Percentiles rank a stretch among this genome's conserved stretches.
These are phyloP conservation scores for Orthosia incerta DNA, from an alignment of 2,888 invertebrate species.

Conservation along the genomic window DNA sequence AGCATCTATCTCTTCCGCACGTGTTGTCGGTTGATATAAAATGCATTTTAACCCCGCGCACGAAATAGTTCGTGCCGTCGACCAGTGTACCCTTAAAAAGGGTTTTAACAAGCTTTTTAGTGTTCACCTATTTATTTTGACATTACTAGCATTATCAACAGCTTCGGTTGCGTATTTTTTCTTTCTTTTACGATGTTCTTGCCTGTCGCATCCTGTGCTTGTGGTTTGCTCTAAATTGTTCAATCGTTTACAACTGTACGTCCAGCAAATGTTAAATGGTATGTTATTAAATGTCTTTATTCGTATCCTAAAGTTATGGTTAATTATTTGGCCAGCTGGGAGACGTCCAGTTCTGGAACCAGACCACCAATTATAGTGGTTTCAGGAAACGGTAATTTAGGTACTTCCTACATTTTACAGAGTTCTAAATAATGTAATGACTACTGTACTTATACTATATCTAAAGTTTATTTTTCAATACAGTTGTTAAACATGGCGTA, in stretches of 20 bases:
- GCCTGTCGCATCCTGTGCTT: not conserved
- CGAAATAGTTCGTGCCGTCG: too few species aligned
- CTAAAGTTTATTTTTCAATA: not conserved
- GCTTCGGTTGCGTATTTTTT: slow-evolving; percentile 7
- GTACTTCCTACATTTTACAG: slow-evolving; percentile 7
- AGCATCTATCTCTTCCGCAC: too few species aligned
- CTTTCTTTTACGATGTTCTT: slow-evolving; percentile 3
- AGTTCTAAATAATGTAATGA: not conserved
- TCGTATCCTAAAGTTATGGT: not conserved
- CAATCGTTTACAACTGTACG: not conserved
- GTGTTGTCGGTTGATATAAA: too few species aligned
- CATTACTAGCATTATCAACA: slow-evolving; percentile 14
- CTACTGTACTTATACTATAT: not conserved
- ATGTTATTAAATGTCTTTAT: not conserved
- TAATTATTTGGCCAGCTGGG: slow-evolving; percentile 19
- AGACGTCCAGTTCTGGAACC: slow-evolving; percentile 1
- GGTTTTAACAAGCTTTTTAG: slow-evolving; percentile 32
- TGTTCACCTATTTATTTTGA: slow-evolving; percentile 15
- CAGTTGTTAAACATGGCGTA: too few species aligned
- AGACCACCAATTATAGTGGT: slow-evolving; percentile 4
- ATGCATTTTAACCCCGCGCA: too few species aligned
- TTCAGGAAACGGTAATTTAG: not conserved
- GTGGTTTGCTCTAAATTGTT: slow-evolving; percentile 4
- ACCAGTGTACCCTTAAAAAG: too few species aligned
- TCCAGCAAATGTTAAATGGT: not conserved